Percentiles rank a stretch among this genome's conserved stretches.
These are phyloP conservation scores for Micropterix aruncella DNA, from an alignment of 2,888 invertebrate genomes.

Conservation along the genomic window DNA sequence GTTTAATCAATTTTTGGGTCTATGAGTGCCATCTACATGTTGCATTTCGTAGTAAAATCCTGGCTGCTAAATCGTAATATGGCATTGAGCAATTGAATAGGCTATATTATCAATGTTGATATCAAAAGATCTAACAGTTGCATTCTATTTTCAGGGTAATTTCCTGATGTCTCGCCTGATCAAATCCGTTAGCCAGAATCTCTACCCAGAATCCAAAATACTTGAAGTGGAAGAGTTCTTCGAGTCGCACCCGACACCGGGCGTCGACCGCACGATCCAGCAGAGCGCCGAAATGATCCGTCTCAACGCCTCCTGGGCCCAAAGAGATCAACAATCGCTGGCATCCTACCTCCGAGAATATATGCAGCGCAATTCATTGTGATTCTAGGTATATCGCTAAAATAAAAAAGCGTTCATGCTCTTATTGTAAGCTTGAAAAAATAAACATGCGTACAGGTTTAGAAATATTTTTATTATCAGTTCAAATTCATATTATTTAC, in stretches of 20 bases:
- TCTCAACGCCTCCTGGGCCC: slow-evolving; percentile 61
- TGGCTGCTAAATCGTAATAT: no score
- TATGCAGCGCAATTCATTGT: no score
- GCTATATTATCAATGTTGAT: no score
- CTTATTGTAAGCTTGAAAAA: no score
- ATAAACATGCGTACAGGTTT: background rate
- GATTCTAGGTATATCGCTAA: no score
- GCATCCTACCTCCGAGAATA: no score
- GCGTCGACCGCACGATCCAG: slow-evolving; percentile 60
- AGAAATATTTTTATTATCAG: background rate
- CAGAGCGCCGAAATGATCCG: slow-evolving; percentile 68
- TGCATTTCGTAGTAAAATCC: no score
- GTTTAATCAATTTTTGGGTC: no score
- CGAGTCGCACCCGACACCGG: slow-evolving; percentile 42
- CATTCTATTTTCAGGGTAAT: slow-evolving; percentile 33
- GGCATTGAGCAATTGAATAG: no score
- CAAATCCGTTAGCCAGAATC: slow-evolving; percentile 61
- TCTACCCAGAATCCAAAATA: slow-evolving; percentile 55
- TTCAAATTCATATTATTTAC: background rate
- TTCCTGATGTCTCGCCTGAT: slow-evolving; percentile 55
- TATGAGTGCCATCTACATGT: no score
- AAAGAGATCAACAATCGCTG: slow-evolving; percentile 46
- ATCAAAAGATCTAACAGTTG: background rate
- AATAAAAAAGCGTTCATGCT: no score
- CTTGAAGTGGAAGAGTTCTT: slow-evolving; percentile 59